Conservation (phyloP, 2,888 invertebrate genomes). For the Phlogophora meticulosa region DNA sequence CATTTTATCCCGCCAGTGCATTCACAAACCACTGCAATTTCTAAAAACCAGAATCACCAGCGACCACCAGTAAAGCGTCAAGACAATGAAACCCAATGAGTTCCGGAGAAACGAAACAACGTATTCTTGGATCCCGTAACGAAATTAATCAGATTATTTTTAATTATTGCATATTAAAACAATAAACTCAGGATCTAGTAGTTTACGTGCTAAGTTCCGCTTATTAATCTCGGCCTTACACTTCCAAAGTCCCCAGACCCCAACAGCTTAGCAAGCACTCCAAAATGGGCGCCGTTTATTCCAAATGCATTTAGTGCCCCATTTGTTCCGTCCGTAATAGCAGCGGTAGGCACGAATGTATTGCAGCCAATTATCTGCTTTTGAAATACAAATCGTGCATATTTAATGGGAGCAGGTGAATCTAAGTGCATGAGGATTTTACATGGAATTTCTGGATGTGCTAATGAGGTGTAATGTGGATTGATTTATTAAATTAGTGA, state of each 20-base stretch:
- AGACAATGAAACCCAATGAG: too few relatives aligned
- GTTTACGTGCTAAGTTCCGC: background rate
- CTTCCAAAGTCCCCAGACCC: constrained; percentile 4
- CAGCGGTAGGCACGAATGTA: constrained; percentile 28
- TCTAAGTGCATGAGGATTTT: constrained; percentile 10
- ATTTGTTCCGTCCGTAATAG: constrained; percentile 44
- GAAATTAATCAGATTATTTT: too few relatives aligned
- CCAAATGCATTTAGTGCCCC: constrained; percentile 51
- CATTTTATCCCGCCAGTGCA: too few relatives aligned
- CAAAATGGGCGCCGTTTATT: constrained; percentile 3
- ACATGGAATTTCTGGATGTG: constrained; percentile 21
- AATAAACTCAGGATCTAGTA: too few relatives aligned
- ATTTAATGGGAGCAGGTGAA: constrained; percentile 6
- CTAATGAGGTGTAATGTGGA: background rate
- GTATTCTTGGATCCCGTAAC: too few relatives aligned
- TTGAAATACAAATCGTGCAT: constrained; percentile 33
- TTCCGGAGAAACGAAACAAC: too few relatives aligned
- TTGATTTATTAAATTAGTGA: constrained; percentile 2
- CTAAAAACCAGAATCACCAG: too few relatives aligned
- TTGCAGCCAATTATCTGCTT: constrained; percentile 45
- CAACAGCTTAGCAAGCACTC: constrained; percentile 6
- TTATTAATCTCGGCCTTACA: background rate
- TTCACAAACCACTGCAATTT: too few relatives aligned
- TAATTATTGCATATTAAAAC: too few relatives aligned
- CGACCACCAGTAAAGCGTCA: too few relatives aligned